A percentile compares a stretch with the other conserved stretches of the same genome.
These are phyloP conservation scores for Telenomus remus DNA, from an alignment of 1,140 invertebrate species.

Conservation along the genomic window DNA sequence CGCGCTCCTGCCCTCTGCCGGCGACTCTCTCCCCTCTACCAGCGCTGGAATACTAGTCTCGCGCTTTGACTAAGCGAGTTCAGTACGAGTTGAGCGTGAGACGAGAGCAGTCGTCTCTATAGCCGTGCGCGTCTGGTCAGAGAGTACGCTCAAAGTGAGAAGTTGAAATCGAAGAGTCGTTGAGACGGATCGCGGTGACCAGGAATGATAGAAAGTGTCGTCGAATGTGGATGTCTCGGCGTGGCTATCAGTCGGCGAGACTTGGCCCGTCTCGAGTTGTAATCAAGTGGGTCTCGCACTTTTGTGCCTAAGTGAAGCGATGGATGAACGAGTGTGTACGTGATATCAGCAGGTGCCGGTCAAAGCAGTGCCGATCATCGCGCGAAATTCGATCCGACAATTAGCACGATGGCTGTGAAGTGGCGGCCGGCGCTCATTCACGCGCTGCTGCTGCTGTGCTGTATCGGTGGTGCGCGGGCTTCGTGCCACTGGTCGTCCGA, in stretches of 20 bases:
- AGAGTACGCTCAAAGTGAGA: conserved; percentile 9
- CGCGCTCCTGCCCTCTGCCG: conserved; percentile 24
- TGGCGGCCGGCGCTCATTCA: conserved; percentile 53
- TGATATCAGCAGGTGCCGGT: conserved; percentile 46
- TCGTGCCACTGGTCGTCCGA: conserved; percentile 78
- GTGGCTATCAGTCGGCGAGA: conserved; percentile 4
- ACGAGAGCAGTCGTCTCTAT: conserved; percentile 38
- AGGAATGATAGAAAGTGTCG: conserved; percentile 32
- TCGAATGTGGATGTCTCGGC: conserved; percentile 24
- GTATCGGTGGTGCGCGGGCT: conserved; percentile 59
- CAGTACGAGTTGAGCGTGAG: conserved; percentile 67
- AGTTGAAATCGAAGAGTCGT: not conserved
- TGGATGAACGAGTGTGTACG: conserved; percentile 45
- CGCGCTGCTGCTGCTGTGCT: conserved; percentile 53
- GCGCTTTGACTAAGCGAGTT: conserved; percentile 47
- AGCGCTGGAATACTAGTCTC: conserved; percentile 27
- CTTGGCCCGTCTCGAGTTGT: conserved; percentile 13
- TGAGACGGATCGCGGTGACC: not conserved
- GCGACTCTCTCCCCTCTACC: conserved; percentile 7
- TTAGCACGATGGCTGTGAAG: conserved; percentile 60
- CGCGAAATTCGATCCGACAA: conserved; percentile 9
- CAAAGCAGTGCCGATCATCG: conserved; percentile 13
- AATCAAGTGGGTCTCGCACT: conserved; percentile 13
- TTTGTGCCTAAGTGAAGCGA: conserved; percentile 23
- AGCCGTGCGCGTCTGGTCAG: not conserved